Percentiles rank a stretch among this genome's conserved stretches.
Evolutionary conservation across 2,113 vertebrate species (phyloP).

Genomic region (Anthoscopus minutus): DNA sequence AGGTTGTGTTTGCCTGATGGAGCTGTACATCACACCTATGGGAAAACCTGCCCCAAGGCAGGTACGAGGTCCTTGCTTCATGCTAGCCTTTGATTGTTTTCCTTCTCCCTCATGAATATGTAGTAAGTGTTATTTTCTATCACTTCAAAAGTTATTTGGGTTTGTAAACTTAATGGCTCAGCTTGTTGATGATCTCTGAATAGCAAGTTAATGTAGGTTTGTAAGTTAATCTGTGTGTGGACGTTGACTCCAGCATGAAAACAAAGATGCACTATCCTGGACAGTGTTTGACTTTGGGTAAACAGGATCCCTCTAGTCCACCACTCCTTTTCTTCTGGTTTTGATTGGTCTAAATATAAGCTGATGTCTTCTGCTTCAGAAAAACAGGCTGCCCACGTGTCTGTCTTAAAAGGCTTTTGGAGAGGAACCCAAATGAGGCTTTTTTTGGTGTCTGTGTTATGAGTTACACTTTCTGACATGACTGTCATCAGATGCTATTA

Average conservation of each 20-base stretch:
- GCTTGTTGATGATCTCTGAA: neutral
- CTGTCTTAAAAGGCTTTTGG: neutral
- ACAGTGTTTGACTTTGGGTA: neutral
- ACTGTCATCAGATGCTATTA: neutral
- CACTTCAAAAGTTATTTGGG: neutral
- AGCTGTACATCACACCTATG: neutral
- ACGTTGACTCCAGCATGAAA: neutral
- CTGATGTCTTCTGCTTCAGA: neutral
- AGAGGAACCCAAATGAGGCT: neutral
- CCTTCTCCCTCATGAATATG: neutral
- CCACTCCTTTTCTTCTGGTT: neutral
- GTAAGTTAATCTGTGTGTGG: neutral
- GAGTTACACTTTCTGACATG: neutral
- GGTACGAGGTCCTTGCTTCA: neutral
- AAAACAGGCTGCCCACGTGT: neutral
- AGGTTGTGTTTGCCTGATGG: neutral
- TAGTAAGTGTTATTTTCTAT: neutral
- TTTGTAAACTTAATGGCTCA: neutral
- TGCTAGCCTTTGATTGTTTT: neutral
- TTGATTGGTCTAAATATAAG: neutral
- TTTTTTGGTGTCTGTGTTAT: neutral
- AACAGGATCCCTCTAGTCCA: neutral
- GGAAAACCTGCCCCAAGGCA: neutral
- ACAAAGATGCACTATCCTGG: fast-evolving
- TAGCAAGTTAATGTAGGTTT: neutral